Conservation (phyloP, 2,888 invertebrate genomes). For the Orgyia antiqua region DNA sequence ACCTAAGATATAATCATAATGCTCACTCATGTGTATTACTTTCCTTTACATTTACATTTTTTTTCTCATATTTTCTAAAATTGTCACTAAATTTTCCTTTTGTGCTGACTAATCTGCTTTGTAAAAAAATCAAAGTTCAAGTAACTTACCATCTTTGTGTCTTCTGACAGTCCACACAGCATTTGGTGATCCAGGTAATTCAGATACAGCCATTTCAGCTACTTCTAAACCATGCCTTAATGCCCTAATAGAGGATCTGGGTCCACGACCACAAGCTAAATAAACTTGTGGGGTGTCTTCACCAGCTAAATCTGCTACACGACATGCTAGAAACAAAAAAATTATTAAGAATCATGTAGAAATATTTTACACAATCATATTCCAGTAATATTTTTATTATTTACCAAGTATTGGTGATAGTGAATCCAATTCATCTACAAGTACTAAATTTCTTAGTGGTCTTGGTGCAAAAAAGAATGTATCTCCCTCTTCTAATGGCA, state of each 20-base stretch:
- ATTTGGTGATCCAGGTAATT: constrained; percentile 99
- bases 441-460: constrained; percentile 93
- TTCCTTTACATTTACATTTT: too few species aligned
- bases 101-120: too few species aligned
- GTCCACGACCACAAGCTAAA: constrained; percentile 96
- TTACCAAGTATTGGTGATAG: constrained; percentile 93
- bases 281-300: constrained; percentile 99
- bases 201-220: constrained; percentile 99
- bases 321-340: constrained; percentile 75
- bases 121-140: too few species aligned
- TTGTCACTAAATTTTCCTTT: too few species aligned
- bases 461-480: constrained; percentile 99
- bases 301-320: constrained; percentile 96
- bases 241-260: constrained; percentile 94
- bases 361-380: too few species aligned
- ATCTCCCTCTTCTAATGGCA: constrained; percentile 98
- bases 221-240: constrained; percentile 98
- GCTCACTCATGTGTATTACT: constrained; percentile 40
- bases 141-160: constrained; percentile 94
- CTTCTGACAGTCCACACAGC: constrained; percentile 99
- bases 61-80: too few species aligned
- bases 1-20: constrained; percentile 73
- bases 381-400: too few species aligned
- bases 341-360: neutral
- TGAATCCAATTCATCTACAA: constrained; percentile 98